These are phyloP conservation scores for Muntiacus reevesi DNA, from an alignment of 2,113 vertebrate species.

Conservation along the genomic window DNA sequence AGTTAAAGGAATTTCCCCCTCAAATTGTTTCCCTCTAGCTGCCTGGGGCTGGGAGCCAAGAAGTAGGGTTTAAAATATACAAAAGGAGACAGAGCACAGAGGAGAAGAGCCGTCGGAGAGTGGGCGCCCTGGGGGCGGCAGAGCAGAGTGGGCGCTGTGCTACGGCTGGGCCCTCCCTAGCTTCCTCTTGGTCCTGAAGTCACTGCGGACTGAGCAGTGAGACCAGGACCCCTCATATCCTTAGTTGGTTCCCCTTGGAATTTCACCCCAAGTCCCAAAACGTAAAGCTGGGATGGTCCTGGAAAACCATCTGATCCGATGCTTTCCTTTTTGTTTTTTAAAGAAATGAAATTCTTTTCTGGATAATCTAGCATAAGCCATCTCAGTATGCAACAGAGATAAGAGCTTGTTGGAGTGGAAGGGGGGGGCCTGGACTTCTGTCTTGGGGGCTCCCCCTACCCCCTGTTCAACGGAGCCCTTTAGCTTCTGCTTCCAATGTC, in stretches of 20 bases:
- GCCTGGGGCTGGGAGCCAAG: neutral
- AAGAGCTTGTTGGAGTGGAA: neutral
- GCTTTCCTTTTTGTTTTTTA: neutral
- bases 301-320: neutral
- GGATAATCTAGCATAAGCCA: neutral
- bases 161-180: fast-evolving
- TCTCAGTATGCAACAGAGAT: neutral
- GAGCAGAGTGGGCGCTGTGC: fast-evolving
- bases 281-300: neutral
- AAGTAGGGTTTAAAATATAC: neutral
- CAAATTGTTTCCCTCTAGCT: neutral
- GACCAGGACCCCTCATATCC: fast-evolving
- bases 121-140: neutral
- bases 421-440: neutral
- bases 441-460: neutral
- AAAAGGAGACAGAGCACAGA: neutral
- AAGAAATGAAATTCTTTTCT: neutral
- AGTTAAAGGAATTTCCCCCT: neutral
- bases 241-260: neutral
- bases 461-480: neutral
- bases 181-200: neutral
- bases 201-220: neutral
- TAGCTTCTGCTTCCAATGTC: neutral
- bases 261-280: neutral
- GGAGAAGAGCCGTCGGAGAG: fast-evolving